Evolutionary conservation across 2,888 invertebrate genomes (phyloP), one percentile per base, ranked within the genome.

Genomic region (Drosophila algonquin): DNA sequence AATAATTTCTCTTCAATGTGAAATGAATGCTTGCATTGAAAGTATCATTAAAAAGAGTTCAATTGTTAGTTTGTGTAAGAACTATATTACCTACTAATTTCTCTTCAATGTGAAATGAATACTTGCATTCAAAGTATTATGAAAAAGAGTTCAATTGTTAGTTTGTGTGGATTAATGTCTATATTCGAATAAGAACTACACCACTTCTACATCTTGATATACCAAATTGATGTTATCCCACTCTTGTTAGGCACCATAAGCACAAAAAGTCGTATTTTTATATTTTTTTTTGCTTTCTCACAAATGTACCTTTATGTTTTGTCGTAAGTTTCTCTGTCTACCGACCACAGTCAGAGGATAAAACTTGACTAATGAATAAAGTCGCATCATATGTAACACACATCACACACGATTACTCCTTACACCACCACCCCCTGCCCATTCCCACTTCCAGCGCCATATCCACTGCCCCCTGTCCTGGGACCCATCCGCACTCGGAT

Each of bases 341-440:
- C 24, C 18, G 18, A 24, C 47, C 46, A 35, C 57, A 47, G 1
- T 9, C 24, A 45, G 32, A n/a, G 14, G 16, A 45, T 40, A 70
- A 62, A 55, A 44, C 51, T 63, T 60, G 45, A 32, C 56, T 45
- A 73, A 73, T 75, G 73, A 73, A 75, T 75, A 70, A 70, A 69
- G 62, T 44, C 62, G 24, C 46, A 35, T 47, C 40, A n/a, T 50
- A 45, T 60, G 72, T 74, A 52, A 67, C 60, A 56, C 45, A 46
- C 52, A 46, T 14, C 47, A 12, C 9, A 12, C 53, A 47, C 16
- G 9, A 3, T 8, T 30, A 8, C 8, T 30, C 30, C 30, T 30
- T 2, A 2, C 30, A 1, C 8, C 27, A 1, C 30, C 30, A 30
- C 0, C 8, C 30, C 8, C 2, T 35, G 9, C 10, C 35, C 46